These are phyloP conservation scores for Harpagifer antarcticus DNA, from an alignment of 2,797 vertebrate species.

Conservation along the genomic window DNA sequence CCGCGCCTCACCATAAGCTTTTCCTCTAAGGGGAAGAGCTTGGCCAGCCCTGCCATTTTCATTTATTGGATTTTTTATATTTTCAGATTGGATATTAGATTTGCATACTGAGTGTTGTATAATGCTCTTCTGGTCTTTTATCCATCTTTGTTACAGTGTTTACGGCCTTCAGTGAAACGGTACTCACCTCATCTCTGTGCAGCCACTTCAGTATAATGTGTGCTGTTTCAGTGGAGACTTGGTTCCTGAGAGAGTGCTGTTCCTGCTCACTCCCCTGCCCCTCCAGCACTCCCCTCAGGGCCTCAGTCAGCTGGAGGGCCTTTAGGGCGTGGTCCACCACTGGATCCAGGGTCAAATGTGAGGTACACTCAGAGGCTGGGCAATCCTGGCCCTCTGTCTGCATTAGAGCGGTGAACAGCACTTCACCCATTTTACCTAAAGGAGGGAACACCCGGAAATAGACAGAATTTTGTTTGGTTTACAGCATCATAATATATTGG, in stretches of 20 bases:
- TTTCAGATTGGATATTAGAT: constrained; percentile 4
- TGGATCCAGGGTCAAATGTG: constrained; percentile 62
- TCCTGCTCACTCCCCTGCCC: constrained; percentile 83
- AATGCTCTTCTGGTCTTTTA: constrained; percentile 8
- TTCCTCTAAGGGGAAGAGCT: too few species aligned
- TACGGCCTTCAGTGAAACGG: neutral
- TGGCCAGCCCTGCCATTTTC: neutral
- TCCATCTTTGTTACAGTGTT: neutral
- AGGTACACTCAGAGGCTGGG: constrained; percentile 24
- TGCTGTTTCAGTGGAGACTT: constrained; percentile 85
- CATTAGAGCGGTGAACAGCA: constrained; percentile 78
- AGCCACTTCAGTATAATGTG: constrained; percentile 87
- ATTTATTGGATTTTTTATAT: neutral
- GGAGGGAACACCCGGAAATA: constrained; percentile 18
- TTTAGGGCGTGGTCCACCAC: constrained; percentile 81
- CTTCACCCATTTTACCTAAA: constrained; percentile 85
- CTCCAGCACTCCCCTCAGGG: constrained; percentile 87
- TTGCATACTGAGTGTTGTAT: constrained; percentile 4
- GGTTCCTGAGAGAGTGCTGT: constrained; percentile 82
- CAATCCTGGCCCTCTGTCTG: constrained; percentile 55
- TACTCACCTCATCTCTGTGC: constrained; percentile 85
- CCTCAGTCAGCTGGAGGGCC: constrained; percentile 88
- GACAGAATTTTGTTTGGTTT: neutral
- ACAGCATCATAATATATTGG: neutral
- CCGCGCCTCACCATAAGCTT: too few species aligned